These are phyloP conservation scores for Anguilla pacifica DNA, from an alignment of 2,797 vertebrate species.

Conservation along the genomic window DNA sequence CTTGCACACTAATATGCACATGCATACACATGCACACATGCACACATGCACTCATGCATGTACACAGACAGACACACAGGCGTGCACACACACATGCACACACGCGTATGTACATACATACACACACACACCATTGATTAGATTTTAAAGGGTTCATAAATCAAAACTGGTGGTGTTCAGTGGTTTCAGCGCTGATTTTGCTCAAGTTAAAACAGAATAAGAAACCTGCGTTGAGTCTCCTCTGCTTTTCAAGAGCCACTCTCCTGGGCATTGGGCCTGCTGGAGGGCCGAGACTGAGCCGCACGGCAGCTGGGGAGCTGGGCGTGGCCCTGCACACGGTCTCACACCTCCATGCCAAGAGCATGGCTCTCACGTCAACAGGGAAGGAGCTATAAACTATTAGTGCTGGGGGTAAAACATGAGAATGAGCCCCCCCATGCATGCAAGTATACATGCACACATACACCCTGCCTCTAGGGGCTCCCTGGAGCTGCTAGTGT, in stretches of 20 bases:
- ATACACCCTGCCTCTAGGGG: too few relatives aligned
- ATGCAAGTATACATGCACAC: too few relatives aligned
- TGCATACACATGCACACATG: constrained; percentile 8
- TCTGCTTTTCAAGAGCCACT: not conserved
- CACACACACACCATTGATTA: not conserved
- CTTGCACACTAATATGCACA: not conserved
- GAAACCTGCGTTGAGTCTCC: not conserved
- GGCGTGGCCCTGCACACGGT: not conserved
- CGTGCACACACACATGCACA: constrained; percentile 19
- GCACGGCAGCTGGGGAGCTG: not conserved
- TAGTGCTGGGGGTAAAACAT: too few relatives aligned
- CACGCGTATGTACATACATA: constrained; percentile 11
- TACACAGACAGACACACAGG: constrained; percentile 19
- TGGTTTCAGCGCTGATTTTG: not conserved
- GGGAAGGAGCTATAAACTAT: too few relatives aligned
- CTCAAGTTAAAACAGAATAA: not conserved
- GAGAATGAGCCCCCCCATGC: too few relatives aligned
- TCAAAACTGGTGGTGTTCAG: not conserved
- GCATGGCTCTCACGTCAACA: not conserved
- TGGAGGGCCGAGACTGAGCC: not conserved
- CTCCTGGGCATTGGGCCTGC: not conserved
- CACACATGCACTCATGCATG: constrained; percentile 23
- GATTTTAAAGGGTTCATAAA: not conserved
- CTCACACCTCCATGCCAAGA: not conserved
- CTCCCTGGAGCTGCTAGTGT: too few relatives aligned